Percentiles rank a stretch among this genome's conserved stretches.
phyloP scores from a whole-genome alignment of 2,797 vertebrate species.

The Nyctalus aviator region DNA sequence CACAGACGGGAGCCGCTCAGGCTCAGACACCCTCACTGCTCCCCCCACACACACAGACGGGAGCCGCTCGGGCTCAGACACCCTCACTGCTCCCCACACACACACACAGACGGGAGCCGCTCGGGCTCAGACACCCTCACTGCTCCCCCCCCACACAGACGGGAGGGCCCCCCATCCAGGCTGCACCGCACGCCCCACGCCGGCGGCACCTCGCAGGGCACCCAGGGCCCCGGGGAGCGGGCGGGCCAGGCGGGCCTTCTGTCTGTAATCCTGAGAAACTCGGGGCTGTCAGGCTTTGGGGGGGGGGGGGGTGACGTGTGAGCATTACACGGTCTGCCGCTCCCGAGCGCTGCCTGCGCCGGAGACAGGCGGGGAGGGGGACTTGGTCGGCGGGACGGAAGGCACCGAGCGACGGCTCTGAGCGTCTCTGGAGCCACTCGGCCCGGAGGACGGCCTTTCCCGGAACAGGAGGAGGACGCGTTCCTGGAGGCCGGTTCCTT shows the following conservation, averaged over 20 bases:
- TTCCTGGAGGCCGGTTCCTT: fast-evolving
- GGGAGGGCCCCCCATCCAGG: background rate
- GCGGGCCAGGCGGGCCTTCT: background rate
- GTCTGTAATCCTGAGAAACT: constrained; percentile 7
- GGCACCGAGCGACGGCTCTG: background rate
- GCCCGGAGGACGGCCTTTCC: background rate
- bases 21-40: background rate
- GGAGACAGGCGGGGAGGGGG: background rate
- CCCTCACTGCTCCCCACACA: background rate
- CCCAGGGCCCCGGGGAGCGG: fast-evolving
- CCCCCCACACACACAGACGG: too few relatives aligned
- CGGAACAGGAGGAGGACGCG: background rate
- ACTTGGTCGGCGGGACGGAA: background rate
- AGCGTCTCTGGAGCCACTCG: background rate
- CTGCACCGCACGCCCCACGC: too few relatives aligned
- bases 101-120: too few relatives aligned
- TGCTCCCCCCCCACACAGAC: too few relatives aligned
- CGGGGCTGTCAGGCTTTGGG: background rate
- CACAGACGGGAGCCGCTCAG: background rate
- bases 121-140: background rate
- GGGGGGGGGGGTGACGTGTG: constrained; percentile 67
- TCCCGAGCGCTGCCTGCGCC: background rate
- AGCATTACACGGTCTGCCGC: constrained; percentile 73
- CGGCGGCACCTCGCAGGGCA: fast-evolving
- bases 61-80: background rate